phyloP scores from a whole-genome alignment of 2,113 vertebrate species.

The Campylorhamphus procurvoides region DNA sequence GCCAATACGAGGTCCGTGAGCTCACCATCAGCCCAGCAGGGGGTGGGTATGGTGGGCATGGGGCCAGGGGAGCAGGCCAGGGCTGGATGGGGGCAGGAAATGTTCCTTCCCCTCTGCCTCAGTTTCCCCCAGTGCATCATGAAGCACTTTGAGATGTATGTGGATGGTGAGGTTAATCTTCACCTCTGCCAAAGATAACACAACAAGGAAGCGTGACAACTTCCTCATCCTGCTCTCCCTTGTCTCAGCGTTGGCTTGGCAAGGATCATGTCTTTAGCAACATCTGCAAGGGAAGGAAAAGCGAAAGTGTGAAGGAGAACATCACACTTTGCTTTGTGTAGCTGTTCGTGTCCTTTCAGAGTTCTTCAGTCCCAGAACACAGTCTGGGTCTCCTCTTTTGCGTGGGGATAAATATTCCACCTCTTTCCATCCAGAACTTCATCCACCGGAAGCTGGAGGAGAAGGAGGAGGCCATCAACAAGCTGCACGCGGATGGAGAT shows the following conservation, averaged over 20 bases:
- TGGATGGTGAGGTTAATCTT: not conserved
- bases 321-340: not conserved
- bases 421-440: constrained; percentile 82
- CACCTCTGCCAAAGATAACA: not conserved
- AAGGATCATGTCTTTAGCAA: not conserved
- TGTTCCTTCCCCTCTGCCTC: accelerated
- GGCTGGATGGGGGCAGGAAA: not conserved
- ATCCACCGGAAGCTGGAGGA: constrained; percentile 92
- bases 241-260: not conserved
- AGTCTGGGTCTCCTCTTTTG: not conserved
- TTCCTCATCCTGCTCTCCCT: not conserved
- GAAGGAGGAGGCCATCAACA: constrained; percentile 89
- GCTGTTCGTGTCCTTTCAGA: not conserved
- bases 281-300: not conserved
- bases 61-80: not conserved
- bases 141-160: not conserved
- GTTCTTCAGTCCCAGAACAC: not conserved
- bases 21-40: accelerated
- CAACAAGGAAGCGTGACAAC: not conserved
- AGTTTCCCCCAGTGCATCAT: not conserved
- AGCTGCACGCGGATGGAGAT: constrained; percentile 89
- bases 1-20: constrained; percentile 88
- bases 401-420: accelerated
- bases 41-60: not conserved
- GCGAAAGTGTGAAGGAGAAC: not conserved